Evolutionary conservation across 2,888 invertebrate species (phyloP), one percentile per base, ranked within the genome.

Genomic region (Yponomeuta malinellus): DNA sequence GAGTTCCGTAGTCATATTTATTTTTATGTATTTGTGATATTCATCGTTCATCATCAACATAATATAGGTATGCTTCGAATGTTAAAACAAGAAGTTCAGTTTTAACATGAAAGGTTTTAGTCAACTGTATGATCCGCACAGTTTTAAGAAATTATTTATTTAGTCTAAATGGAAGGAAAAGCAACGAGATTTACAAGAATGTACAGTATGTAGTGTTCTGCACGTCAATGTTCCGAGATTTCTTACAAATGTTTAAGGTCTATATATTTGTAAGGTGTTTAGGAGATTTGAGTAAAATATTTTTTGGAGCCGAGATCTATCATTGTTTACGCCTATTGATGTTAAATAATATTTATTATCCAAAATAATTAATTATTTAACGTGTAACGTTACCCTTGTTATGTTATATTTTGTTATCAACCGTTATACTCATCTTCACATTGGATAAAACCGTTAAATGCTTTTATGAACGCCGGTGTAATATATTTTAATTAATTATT

Each of bases 401-500:
- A 63, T 15, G n/a, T 70, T 63, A 48, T n/a, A 63, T 70, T 63
- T n/a, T 76, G 75, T 74, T 70, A 70, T 63, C 74, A 76, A 74
- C 48, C 59, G 70, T 65, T 65, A 31, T 70, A 33, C 31, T 59
- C 43, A 37, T 67, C 65, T 70, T 48, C 69, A 63, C 43, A 43
- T 69, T 69, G 67, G 63, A 48, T 71, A 52, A 68, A 59, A 78
- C 81, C 81, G 81, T 79, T 81, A 84, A 81, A 84, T 82, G 81
- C 81, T 80, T 84, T 81, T 84, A 85, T 84, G 84, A 83, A 83
- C 78, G 84, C 88, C 87, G 86, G 86, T 83, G 77, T 78, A 90
- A 88, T 89, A 89, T 87, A 90, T 88, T 88, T 87, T 88, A 88
- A 81, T 84, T 82, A 86, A 79, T 83, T 81, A 79, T 77, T 76